Evolutionary conservation across 2,113 vertebrate genomes (phyloP).

Genomic region (Cyanoderma ruficeps): DNA sequence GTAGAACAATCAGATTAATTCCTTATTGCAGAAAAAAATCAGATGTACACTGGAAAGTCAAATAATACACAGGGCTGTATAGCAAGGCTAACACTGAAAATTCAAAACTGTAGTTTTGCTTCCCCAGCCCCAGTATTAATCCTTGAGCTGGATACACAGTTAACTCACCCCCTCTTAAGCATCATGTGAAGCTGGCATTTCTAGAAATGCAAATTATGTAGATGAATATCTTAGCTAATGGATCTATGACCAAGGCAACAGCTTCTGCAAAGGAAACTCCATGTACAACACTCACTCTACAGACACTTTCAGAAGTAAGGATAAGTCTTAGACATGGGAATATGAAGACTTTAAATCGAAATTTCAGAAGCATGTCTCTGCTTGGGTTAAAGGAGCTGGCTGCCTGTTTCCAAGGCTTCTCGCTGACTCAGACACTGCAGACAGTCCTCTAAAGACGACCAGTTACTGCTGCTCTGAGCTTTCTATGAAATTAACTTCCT

Average conservation of each 20-base stretch:
- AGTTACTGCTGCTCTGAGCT: not conserved
- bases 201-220: not conserved
- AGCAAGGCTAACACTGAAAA: not conserved
- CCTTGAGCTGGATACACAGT: not conserved
- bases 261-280: not conserved
- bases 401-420: not conserved
- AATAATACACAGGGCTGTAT: not conserved
- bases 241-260: not conserved
- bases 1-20: not conserved
- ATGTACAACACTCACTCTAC: not conserved
- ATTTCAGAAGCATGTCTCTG: not conserved
- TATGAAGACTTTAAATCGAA: not conserved
- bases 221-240: not conserved
- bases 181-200: not conserved
- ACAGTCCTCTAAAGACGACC: not conserved
- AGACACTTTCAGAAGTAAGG: not conserved
- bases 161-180: not conserved
- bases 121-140: not conserved
- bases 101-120: not conserved
- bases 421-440: not conserved
- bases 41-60: not conserved
- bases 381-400: not conserved
- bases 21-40: not conserved
- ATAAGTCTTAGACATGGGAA: not conserved
- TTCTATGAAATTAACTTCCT: not conserved